Evolutionary conservation across 2,888 invertebrate species (phyloP), one percentile per base, ranked within the genome.

Genomic region (Drosophila tanythrix): DNA sequence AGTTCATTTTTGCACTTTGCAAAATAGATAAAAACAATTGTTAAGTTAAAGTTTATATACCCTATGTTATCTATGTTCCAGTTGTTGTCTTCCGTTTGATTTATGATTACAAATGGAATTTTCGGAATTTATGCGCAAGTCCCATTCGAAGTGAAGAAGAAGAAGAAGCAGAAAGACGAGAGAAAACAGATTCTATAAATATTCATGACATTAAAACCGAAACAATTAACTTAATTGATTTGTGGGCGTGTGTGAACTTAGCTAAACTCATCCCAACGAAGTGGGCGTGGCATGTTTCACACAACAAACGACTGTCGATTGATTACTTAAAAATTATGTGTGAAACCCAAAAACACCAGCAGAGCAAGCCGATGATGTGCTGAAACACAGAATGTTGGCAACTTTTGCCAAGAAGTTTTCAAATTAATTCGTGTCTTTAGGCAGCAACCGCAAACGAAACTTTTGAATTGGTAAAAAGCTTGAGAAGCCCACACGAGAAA

Each of bases 301-400:
- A 57, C 29, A 66, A 48, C 69, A 69, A 65, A 81, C 72, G 75
- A 70, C 69, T 66, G 43, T 61, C 79, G 70, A 82, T 82, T 82
- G 82, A 83, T 85, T 80, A 68, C 84, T 73, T 76, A 72, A 88
- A 80, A 90, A 88, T 84, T 88, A 90, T 90, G 90, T 88, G 88
- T 82, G 88, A 88, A 79, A 69, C 77, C 70, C 27, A 57, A 60
- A 69, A 64, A 38, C 64, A 63, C 18, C 18, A 38, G 40, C 35
- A 55, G 15, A 55, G 15, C 43, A 56, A 48, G 51, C 51, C 7
- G 15, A 56, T 15, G 27, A 65, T 46, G 3, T 52, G 48, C 53
- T 21, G 55, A 38, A 29, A 48, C 10, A 50, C 4, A 52, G 52
- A 46, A 58, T 65, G 57, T 53, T 65, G 69, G 46, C 62, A 79